These are phyloP conservation scores for Nerophis lumbriciformis DNA, from an alignment of 2,113 vertebrate species.

Conservation along the genomic window DNA sequence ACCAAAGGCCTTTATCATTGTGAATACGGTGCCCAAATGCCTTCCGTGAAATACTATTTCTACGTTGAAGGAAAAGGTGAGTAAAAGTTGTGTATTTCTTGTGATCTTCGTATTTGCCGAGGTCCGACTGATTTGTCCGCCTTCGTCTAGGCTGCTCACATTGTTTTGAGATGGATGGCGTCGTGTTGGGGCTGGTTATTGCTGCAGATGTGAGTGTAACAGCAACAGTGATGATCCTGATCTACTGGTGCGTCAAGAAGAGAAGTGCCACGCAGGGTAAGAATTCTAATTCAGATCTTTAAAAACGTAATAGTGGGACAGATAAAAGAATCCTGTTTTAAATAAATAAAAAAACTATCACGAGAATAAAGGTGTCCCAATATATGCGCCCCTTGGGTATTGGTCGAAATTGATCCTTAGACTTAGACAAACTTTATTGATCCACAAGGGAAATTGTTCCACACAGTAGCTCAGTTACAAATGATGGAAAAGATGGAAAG, in stretches of 20 bases:
- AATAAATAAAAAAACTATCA: no score
- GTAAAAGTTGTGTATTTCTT: conserved; percentile 2
- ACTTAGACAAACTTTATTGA: no score
- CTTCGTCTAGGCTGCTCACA: conserved; percentile 47
- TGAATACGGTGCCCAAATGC: accelerated
- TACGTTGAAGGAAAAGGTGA: conserved; percentile 60
- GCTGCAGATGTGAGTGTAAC: conserved; percentile 40
- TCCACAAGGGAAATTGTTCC: no score
- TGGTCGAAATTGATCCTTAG: no score
- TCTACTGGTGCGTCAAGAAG: conserved; percentile 46
- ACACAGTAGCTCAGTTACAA: no score
- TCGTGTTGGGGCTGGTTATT: accelerated
- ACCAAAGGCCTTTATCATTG: not conserved
- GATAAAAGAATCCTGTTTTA: no score
- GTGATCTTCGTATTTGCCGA: not conserved
- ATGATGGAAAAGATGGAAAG: no score
- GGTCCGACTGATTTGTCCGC: not conserved
- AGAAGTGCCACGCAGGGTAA: conserved; percentile 15
- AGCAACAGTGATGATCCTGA: conserved; percentile 4
- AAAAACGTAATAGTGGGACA: no score
- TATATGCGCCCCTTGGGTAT: no score
- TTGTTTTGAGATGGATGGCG: conserved; percentile 45
- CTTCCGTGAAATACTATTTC: conserved; percentile 30
- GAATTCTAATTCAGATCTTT: not conserved
- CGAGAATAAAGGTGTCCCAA: no score